phyloP scores from a whole-genome alignment of 2,113 vertebrate genomes.

The Oreocharis arfaki region DNA sequence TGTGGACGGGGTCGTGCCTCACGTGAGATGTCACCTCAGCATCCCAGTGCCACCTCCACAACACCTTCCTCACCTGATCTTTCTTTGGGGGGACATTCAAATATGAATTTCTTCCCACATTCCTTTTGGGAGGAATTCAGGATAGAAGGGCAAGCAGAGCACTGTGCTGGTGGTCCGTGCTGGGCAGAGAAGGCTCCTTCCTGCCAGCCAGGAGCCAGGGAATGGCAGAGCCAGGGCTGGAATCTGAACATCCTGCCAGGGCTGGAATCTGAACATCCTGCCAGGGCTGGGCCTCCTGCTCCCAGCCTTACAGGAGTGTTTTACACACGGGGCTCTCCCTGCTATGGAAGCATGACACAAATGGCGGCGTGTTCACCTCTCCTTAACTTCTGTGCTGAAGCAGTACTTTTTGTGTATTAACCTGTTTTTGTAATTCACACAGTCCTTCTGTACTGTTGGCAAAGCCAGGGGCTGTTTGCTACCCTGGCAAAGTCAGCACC shows the following conservation, averaged over 20 bases:
- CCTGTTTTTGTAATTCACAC: neutral
- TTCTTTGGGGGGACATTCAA: neutral
- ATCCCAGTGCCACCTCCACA: neutral
- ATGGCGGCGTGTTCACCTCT: neutral
- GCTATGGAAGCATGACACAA: neutral
- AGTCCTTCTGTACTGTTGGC: neutral
- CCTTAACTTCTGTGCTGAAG: neutral
- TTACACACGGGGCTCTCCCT: neutral
- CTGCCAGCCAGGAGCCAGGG: neutral
- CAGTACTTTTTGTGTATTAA: neutral
- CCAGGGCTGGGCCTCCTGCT: neutral
- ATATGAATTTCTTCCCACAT: neutral
- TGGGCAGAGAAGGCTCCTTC: neutral
- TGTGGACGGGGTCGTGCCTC: neutral
- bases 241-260: neutral
- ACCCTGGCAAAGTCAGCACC: neutral
- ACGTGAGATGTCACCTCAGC: neutral
- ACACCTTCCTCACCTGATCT: neutral
- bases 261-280: neutral
- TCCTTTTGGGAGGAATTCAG: neutral
- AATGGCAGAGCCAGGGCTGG: neutral
- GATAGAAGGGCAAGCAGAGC: neutral
- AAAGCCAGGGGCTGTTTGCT: neutral
- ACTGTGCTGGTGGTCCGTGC: rapidly evolving
- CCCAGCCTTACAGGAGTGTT: conserved; percentile 48